Conservation (phyloP, 2,113 vertebrate genomes). For the Lontra canadensis region DNA sequence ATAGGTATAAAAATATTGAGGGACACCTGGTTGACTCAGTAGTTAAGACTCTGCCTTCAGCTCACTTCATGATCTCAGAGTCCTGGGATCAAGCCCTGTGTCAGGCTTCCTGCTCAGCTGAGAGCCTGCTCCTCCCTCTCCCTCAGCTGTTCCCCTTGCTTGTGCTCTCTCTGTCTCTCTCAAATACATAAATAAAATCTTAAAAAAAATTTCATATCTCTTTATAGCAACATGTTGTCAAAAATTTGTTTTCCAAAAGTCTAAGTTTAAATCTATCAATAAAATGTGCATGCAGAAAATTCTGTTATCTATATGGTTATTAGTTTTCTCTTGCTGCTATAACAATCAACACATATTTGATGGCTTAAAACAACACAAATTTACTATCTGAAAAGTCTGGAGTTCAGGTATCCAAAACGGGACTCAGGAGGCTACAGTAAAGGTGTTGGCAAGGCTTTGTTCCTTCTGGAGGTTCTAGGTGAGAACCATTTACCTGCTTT, state of each 20-base stretch:
- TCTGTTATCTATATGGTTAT: background rate
- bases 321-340: background rate
- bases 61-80: background rate
- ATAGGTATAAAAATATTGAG: background rate
- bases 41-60: no score
- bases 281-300: background rate
- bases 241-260: background rate
- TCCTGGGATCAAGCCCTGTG: background rate
- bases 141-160: no score
- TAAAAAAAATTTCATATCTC: background rate
- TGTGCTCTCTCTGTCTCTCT: no score
- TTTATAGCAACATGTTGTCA: background rate
- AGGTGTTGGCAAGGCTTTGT: background rate
- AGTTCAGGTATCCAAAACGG: background rate
- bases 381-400: background rate
- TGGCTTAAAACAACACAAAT: background rate
- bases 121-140: background rate
- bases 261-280: background rate
- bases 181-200: background rate
- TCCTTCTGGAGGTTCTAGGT: background rate
- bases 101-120: rapidly evolving
- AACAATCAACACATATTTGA: background rate
- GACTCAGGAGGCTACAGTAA: background rate
- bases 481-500: background rate
- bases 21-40: no score